phyloP scores from a whole-genome alignment of 2,113 vertebrate genomes.

The Heliornis fulica region DNA sequence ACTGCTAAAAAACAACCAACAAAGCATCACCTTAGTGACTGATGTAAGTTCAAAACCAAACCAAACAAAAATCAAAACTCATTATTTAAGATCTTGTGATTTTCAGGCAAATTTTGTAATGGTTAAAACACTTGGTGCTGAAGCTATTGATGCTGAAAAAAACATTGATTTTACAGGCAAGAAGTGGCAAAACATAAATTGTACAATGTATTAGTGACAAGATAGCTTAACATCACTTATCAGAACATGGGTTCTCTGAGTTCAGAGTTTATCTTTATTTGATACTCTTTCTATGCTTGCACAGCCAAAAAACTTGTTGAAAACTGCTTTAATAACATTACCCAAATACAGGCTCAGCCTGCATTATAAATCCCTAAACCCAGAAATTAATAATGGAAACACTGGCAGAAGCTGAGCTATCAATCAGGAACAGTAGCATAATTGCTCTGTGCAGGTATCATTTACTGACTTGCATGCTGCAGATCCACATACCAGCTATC shows the following conservation, averaged over 20 bases:
- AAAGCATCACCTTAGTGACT: neutral
- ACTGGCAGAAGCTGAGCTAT: neutral
- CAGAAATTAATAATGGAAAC: neutral
- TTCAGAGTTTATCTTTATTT: neutral
- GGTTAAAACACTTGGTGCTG: neutral
- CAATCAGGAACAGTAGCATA: neutral
- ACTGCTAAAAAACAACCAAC: neutral
- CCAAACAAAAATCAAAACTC: neutral
- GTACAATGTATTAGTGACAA: neutral
- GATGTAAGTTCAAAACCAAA: neutral
- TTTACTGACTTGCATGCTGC: neutral
- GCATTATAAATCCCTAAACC: neutral
- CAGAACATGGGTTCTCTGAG: neutral
- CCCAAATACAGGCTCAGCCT: neutral
- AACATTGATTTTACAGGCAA: neutral
- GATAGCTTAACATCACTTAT: neutral
- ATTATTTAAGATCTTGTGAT: neutral
- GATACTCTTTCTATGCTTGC: neutral
- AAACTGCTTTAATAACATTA: slow-evolving; percentile 36
- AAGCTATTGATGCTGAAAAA: neutral
- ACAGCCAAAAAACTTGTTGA: neutral
- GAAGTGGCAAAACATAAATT: neutral
- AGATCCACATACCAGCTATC: neutral
- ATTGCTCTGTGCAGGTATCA: neutral
- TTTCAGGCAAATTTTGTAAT: neutral